These are phyloP conservation scores for Pyrgus malvae DNA, from an alignment of 2,888 invertebrate species.

Conservation along the genomic window DNA sequence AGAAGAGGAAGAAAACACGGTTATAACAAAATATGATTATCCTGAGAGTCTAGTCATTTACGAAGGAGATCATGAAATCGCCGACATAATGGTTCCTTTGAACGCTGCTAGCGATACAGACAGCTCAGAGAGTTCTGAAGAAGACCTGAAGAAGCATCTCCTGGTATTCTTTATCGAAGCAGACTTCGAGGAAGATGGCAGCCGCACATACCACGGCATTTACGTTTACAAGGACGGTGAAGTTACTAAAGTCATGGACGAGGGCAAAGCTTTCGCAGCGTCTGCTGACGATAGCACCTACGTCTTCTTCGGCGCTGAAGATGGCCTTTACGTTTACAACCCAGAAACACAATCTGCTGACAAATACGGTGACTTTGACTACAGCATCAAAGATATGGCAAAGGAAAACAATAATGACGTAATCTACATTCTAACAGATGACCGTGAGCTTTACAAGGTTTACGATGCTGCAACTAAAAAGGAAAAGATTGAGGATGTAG, in stretches of 20 bases:
- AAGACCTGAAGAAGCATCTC: slow-evolving; percentile 30
- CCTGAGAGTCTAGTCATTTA: slow-evolving; percentile 39
- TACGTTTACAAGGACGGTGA: slow-evolving; percentile 31
- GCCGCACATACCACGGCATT: slow-evolving; percentile 35
- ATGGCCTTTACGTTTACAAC: slow-evolving; percentile 36
- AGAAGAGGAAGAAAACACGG: background rate
- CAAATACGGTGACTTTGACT: slow-evolving; percentile 40
- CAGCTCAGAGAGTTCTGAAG: slow-evolving; percentile 24
- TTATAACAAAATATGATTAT: slow-evolving; percentile 38
- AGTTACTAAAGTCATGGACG: slow-evolving; percentile 33
- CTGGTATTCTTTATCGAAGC: slow-evolving; percentile 46
- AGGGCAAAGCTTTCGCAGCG: slow-evolving; percentile 32
- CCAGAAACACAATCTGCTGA: slow-evolving; percentile 25
- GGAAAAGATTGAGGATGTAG: slow-evolving; percentile 45
- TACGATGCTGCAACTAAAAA: slow-evolving; percentile 54
- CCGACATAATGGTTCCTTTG: slow-evolving; percentile 45
- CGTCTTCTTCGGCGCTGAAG: slow-evolving; percentile 32
- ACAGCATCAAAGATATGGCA: slow-evolving; percentile 39
- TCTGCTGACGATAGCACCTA: slow-evolving; percentile 29
- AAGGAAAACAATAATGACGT: slow-evolving; percentile 37
- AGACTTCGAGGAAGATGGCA: slow-evolving; percentile 38
- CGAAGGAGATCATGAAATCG: slow-evolving; percentile 44
- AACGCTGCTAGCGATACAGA: slow-evolving; percentile 46
- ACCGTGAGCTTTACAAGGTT: slow-evolving; percentile 54
- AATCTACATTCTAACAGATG: slow-evolving; percentile 57